Evolutionary conservation across 2,888 invertebrate genomes (phyloP).

Genomic region (Spicauda simplicius): DNA sequence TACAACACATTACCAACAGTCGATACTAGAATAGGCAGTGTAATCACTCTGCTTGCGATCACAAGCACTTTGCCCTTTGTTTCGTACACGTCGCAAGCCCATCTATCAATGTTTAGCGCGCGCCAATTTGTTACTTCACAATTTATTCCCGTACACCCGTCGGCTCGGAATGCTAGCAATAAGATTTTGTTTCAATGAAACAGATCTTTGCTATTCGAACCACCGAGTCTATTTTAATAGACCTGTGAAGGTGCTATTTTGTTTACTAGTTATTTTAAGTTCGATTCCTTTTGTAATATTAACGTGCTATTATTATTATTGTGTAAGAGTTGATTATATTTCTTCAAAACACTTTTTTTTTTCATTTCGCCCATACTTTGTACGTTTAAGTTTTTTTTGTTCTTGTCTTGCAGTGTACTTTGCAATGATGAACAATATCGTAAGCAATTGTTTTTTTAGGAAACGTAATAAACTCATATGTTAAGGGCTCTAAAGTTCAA

Average conservation of each 20-base stretch:
- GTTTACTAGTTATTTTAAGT: too few relatives aligned
- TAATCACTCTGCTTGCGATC: conserved; percentile 53
- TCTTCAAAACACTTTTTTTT: too few relatives aligned
- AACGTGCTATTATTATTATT: too few relatives aligned
- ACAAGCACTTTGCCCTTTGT: conserved; percentile 77
- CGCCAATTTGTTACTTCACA: conserved; percentile 72
- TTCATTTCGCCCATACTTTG: too few relatives aligned
- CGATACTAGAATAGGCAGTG: conserved; percentile 69
- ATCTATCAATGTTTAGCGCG: conserved; percentile 74
- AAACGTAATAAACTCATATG: too few relatives aligned
- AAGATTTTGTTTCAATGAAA: conserved; percentile 48
- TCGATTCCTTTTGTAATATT: too few relatives aligned
- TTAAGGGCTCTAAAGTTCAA: too few relatives aligned
- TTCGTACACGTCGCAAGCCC: conserved; percentile 67
- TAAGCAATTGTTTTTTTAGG: too few relatives aligned
- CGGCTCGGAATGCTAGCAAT: conserved; percentile 47
- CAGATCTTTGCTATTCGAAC: conserved; percentile 46
- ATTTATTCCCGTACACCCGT: conserved; percentile 58
- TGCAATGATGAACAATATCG: too few relatives aligned
- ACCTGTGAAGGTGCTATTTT: conserved; percentile 20
- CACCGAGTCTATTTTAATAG: conserved; percentile 47
- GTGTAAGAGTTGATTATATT: too few relatives aligned
- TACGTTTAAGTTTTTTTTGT: too few relatives aligned
- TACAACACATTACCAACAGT: background rate
- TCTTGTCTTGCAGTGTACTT: too few relatives aligned